A percentile compares a stretch with the other conserved stretches of the same genome.
phyloP scores from a whole-genome alignment of 2,797 vertebrate species.

The Sphaeramia orbicularis region DNA sequence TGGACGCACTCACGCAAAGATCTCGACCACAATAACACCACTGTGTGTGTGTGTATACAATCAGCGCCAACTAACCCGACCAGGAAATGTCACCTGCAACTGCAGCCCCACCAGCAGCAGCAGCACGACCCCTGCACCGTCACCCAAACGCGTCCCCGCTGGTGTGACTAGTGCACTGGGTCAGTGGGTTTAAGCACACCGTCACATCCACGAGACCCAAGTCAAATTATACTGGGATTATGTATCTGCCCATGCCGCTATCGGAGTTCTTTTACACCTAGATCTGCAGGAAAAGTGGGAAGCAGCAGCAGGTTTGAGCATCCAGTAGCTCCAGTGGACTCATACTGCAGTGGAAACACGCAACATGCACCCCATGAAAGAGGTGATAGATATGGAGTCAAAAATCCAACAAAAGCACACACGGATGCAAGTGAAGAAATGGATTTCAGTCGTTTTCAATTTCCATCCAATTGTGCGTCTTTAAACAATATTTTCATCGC shows the following conservation, averaged over 20 bases:
- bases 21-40: slow-evolving; percentile 67
- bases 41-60: slow-evolving; percentile 64
- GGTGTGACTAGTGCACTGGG: neutral
- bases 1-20: slow-evolving; percentile 63
- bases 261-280: neutral
- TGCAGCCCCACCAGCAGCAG: slow-evolving; percentile 18
- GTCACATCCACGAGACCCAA: neutral
- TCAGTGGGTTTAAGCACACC: slow-evolving; percentile 9
- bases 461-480: too few species aligned
- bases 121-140: slow-evolving; percentile 18
- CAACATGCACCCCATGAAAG: too few species aligned
- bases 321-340: too few species aligned
- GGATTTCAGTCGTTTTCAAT: too few species aligned
- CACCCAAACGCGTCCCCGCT: neutral
- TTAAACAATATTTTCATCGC: too few species aligned
- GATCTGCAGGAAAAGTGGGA: neutral
- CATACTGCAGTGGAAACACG: too few species aligned
- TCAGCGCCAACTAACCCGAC: slow-evolving; percentile 13
- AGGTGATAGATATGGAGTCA: too few species aligned
- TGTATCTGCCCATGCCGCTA: neutral
- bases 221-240: neutral
- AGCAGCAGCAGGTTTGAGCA: too few species aligned
- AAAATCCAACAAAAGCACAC: too few species aligned
- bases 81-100: slow-evolving; percentile 58
- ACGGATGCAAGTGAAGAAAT: too few species aligned